phyloP scores from a whole-genome alignment of 2,113 vertebrate genomes.

The Macquaria ambigua region DNA sequence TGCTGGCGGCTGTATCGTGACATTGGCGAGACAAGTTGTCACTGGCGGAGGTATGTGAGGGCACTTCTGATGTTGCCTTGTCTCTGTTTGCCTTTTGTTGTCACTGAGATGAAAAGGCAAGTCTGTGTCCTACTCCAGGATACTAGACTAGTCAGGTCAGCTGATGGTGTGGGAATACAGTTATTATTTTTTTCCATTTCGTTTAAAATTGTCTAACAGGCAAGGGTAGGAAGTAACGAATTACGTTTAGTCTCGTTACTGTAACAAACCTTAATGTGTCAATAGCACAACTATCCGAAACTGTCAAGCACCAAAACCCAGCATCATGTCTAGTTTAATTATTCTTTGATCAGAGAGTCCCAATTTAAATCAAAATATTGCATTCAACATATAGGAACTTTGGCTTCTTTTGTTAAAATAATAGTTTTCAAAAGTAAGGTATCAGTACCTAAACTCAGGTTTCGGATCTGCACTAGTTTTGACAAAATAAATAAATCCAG shows the following conservation, averaged over 20 bases:
- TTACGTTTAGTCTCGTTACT: background rate
- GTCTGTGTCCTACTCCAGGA: background rate
- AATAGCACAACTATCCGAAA: background rate
- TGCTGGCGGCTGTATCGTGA: constrained; percentile 35
- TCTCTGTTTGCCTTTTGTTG: constrained; percentile 38
- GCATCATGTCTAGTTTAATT: background rate
- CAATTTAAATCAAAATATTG: background rate
- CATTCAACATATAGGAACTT: background rate
- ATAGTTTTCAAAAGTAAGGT: background rate
- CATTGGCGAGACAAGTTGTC: constrained; percentile 58
- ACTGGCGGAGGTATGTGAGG: constrained; percentile 35
- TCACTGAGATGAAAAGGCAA: constrained; percentile 18
- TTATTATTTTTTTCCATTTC: background rate
- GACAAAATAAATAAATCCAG: background rate
- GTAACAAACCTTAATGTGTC: background rate
- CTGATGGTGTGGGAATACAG: background rate
- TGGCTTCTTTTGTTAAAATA: background rate
- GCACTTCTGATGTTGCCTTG: constrained; percentile 49
- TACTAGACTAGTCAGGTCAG: background rate
- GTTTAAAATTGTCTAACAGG: background rate
- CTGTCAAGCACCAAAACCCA: background rate
- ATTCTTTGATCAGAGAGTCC: background rate
- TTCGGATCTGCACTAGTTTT: too few species aligned
- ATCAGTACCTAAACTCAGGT: background rate
- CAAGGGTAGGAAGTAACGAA: too few species aligned